Percentiles rank a stretch among this genome's conserved stretches.
phyloP scores from a whole-genome alignment of 2,797 vertebrate genomes.

The Numenius phaeopus region DNA sequence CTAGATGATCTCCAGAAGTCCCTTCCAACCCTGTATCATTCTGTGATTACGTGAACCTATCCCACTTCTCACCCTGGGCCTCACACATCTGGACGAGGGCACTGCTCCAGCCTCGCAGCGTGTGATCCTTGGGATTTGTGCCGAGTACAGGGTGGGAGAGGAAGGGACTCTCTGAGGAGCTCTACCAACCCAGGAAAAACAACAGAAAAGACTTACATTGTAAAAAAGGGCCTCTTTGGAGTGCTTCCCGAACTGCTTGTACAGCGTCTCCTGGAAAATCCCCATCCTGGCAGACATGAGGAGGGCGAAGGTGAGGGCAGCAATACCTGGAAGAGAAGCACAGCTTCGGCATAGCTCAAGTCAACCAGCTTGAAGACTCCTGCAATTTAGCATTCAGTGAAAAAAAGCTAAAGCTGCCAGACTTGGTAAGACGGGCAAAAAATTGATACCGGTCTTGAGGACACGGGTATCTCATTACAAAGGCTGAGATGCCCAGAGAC shows the following conservation, averaged over 20 bases:
- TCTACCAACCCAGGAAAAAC: neutral
- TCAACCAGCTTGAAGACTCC: neutral
- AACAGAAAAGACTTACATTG: conserved; percentile 84
- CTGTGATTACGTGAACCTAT: neutral
- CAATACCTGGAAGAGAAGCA: conserved; percentile 84
- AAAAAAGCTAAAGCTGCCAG: neutral
- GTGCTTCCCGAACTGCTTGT: conserved; percentile 92
- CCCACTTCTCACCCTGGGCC: neutral
- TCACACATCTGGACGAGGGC: neutral
- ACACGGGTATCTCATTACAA: neutral
- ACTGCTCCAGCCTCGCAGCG: accelerated
- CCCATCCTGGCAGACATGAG: conserved; percentile 98
- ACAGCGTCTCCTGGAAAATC: conserved; percentile 95
- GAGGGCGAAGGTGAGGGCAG: conserved; percentile 93
- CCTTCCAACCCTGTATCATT: too few species aligned
- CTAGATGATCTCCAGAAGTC: too few species aligned
- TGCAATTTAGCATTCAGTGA: neutral
- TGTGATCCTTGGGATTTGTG: neutral
- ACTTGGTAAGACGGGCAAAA: neutral
- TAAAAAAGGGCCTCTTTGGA: conserved; percentile 96
- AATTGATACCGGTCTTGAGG: accelerated
- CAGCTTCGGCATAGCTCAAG: neutral
- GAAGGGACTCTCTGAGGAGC: neutral
- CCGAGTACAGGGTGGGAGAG: neutral
- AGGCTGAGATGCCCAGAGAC: neutral